These are phyloP conservation scores for Poeciliopsis gracilis DNA, from an alignment of 2,797 vertebrate genomes.

Conservation along the genomic window DNA sequence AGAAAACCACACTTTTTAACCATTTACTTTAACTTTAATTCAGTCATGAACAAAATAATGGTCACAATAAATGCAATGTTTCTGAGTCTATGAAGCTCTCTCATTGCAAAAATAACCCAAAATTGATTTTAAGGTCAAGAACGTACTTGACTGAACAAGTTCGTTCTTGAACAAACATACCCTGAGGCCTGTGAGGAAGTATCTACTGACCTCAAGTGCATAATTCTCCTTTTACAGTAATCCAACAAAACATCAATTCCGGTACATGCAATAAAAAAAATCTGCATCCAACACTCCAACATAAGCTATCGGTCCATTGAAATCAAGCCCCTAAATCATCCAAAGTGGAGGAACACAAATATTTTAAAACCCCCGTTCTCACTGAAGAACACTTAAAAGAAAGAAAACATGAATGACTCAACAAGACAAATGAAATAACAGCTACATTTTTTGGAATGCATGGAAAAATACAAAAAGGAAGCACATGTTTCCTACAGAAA, in stretches of 20 bases:
- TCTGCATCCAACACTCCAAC: slow-evolving; percentile 49
- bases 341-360: slow-evolving; percentile 37
- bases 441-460: slow-evolving; percentile 7
- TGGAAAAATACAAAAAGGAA: slow-evolving; percentile 12
- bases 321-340: slow-evolving; percentile 52
- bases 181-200: background rate
- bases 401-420: slow-evolving; percentile 34
- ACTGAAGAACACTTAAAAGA: slow-evolving; percentile 43
- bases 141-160: background rate
- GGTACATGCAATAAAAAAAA: slow-evolving; percentile 54
- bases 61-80: background rate
- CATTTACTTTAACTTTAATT: background rate
- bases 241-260: slow-evolving; percentile 43
- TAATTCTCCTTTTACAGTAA: slow-evolving; percentile 36
- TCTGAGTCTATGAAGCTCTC: background rate
- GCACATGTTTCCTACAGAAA: slow-evolving; percentile 24
- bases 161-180: background rate
- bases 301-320: slow-evolving; percentile 49
- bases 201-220: slow-evolving; percentile 23
- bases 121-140: background rate
- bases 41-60: background rate
- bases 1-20: too few species aligned
- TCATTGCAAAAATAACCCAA: background rate
- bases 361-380: slow-evolving; percentile 39
- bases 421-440: slow-evolving; percentile 31